Percentiles rank a stretch among this genome's conserved stretches.
These are phyloP conservation scores for Heteromurus nitidus DNA, from an alignment of 2,888 invertebrate species.

Conservation along the genomic window DNA sequence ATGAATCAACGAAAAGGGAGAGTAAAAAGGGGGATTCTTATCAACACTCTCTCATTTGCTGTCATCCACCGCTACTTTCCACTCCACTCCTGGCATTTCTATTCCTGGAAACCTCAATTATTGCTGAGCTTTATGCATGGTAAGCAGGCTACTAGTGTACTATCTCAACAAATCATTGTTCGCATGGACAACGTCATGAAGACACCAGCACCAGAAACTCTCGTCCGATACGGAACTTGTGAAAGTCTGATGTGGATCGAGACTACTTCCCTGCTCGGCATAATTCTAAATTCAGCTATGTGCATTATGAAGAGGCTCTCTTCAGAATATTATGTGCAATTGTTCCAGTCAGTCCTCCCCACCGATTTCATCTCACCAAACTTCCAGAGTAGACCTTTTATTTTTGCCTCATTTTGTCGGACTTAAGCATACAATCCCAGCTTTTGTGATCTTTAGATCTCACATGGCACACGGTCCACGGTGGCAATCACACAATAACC, in stretches of 20 bases:
- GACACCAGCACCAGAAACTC: slow-evolving; percentile 4
- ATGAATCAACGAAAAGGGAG: slow-evolving; percentile 22
- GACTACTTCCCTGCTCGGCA: neutral
- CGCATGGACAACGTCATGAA: slow-evolving; percentile 8
- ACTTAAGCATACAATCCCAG: slow-evolving; percentile 7
- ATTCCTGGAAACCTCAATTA: slow-evolving; percentile 18
- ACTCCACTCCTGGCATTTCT: slow-evolving; percentile 29
- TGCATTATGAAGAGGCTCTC: neutral
- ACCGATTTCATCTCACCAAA: too few species aligned
- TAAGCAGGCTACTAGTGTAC: slow-evolving; percentile 7
- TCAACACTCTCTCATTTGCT: slow-evolving; percentile 39
- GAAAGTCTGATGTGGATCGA: neutral
- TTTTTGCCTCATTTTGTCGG: neutral
- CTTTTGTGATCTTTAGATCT: slow-evolving; percentile 5
- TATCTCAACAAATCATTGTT: slow-evolving; percentile 18
- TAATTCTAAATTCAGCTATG: slow-evolving; percentile 1
- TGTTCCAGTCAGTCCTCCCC: neutral
- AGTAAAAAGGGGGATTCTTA: slow-evolving; percentile 39
- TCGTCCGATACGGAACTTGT: neutral
- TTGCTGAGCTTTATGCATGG: slow-evolving; percentile 23
- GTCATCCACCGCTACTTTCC: slow-evolving; percentile 21
- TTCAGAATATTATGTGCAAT: neutral
- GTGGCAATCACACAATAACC: slow-evolving; percentile 20
- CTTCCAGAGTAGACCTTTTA: slow-evolving; percentile 7
- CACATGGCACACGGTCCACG: neutral